Evolutionary conservation across 2,113 vertebrate species (phyloP).

Genomic region (Trichomycterus rosablanca): DNA sequence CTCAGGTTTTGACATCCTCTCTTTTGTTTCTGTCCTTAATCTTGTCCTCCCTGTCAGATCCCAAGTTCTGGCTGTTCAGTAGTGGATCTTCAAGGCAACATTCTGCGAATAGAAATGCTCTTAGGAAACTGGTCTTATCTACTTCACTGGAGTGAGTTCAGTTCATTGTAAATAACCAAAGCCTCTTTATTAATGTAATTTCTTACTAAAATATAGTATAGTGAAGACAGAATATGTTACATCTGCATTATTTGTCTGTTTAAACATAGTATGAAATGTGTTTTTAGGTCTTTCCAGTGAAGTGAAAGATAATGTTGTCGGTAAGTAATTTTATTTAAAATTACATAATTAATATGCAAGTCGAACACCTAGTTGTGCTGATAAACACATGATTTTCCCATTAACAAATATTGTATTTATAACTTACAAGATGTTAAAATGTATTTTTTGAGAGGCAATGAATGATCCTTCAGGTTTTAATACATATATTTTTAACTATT

Average conservation of each 20-base stretch:
- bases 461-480: too few species aligned
- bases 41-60: constrained; percentile 50
- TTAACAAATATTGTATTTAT: background rate
- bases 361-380: too few species aligned
- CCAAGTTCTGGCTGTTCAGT: constrained; percentile 71
- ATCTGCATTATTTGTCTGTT: background rate
- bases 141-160: constrained; percentile 79
- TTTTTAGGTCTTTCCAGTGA: constrained; percentile 72
- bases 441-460: background rate
- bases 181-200: background rate
- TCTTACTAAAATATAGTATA: background rate
- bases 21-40: background rate
- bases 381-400: background rate
- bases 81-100: constrained; percentile 70
- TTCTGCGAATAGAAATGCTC: constrained; percentile 75
- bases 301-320: constrained; percentile 71
- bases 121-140: constrained; percentile 81
- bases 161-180: background rate
- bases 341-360: background rate
- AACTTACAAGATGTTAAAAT: background rate
- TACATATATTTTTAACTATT: too few species aligned
- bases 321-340: constrained; percentile 62
- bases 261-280: constrained; percentile 6
- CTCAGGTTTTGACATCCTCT: background rate
- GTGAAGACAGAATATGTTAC: background rate